phyloP scores from a whole-genome alignment of 1,140 invertebrate species.

The Camponotus vicinus region DNA sequence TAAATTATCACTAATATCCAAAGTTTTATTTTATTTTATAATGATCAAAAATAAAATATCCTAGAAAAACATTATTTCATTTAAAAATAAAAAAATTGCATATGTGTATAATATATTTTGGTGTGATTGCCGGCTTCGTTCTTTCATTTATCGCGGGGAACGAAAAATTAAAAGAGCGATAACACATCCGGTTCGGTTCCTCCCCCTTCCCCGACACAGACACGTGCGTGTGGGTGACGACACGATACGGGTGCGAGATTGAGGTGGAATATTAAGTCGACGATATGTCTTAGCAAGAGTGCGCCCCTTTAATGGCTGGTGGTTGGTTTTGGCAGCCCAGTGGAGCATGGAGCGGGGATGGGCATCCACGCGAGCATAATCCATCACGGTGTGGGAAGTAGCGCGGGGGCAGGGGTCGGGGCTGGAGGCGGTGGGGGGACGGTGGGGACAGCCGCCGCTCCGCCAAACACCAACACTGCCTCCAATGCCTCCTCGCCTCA shows the following conservation, averaged over 20 bases:
- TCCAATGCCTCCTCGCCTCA: slow-evolving; percentile 91
- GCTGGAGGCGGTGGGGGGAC: slow-evolving; percentile 87
- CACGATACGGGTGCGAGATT: slow-evolving; percentile 73
- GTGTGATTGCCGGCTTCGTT: slow-evolving; percentile 8
- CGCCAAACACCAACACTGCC: slow-evolving; percentile 86
- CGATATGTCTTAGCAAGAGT: slow-evolving; percentile 74
- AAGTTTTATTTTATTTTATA: neutral
- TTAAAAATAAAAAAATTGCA: neutral
- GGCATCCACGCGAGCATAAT: slow-evolving; percentile 88
- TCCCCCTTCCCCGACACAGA: neutral
- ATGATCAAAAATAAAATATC: neutral
- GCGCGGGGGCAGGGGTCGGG: slow-evolving; percentile 88
- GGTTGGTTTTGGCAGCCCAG: slow-evolving; percentile 87
- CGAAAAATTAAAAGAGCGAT: neutral
- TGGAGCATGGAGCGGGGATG: slow-evolving; percentile 87
- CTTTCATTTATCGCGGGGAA: neutral
- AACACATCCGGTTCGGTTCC: neutral
- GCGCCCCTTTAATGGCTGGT: slow-evolving; percentile 86
- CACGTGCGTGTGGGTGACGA: slow-evolving; percentile 83
- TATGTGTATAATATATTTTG: neutral
- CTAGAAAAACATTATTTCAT: neutral
- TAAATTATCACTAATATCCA: neutral
- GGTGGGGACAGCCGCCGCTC: slow-evolving; percentile 85
- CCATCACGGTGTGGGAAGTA: slow-evolving; percentile 88
- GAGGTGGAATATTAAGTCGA: slow-evolving; percentile 74